Conservation (phyloP, 1,140 invertebrate genomes). For the Argopecten irradians region DNA sequence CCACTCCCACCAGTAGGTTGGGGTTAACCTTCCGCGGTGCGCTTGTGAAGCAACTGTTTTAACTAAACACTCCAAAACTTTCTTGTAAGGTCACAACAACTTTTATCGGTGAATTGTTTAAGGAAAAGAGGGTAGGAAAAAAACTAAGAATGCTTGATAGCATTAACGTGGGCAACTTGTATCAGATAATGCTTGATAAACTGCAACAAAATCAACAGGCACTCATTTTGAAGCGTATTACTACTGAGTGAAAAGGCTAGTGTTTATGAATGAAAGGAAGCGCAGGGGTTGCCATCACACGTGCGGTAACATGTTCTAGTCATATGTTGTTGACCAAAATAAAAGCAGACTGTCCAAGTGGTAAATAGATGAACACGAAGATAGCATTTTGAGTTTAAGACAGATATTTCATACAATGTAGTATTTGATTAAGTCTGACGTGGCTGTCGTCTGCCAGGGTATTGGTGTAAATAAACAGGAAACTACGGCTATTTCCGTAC, state of each 20-base stretch:
- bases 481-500: background rate
- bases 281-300: background rate
- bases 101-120: background rate
- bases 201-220: background rate
- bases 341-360: background rate
- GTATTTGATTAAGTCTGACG: background rate
- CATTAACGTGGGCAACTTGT: background rate
- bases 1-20: background rate
- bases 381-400: conserved; percentile 17
- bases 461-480: background rate
- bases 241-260: background rate
- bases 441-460: background rate
- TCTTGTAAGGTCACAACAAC: background rate
- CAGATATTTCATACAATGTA: background rate
- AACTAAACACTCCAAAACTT: background rate
- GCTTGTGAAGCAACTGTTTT: background rate
- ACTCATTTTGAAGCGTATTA: background rate
- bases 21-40: background rate
- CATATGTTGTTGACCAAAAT: conserved; percentile 17
- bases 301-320: background rate
- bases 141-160: background rate
- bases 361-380: conserved; percentile 1
- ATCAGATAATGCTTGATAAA: background rate
- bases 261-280: conserved; percentile 22
- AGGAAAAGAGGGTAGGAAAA: background rate